phyloP scores from a whole-genome alignment of 53 echinoderm and acorn worm species.

The Glandiceps talaboti region DNA sequence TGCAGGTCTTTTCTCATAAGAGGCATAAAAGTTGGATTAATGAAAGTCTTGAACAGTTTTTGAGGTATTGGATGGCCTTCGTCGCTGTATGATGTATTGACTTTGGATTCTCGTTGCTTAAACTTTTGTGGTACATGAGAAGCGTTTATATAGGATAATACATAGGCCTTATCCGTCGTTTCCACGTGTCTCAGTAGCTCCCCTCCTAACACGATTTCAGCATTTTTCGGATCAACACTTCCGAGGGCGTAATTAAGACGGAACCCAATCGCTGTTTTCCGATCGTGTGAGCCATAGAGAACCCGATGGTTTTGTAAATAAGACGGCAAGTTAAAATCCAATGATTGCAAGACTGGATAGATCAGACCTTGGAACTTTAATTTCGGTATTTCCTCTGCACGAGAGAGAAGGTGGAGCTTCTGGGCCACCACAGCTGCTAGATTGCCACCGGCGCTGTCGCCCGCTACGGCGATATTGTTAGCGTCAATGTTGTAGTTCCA shows the following conservation, averaged over 20 bases:
- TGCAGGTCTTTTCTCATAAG: slow-evolving; percentile 36
- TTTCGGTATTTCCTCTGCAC: slow-evolving; percentile 34
- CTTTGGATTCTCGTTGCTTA: neutral
- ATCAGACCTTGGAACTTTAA: slow-evolving; percentile 49
- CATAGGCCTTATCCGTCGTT: neutral
- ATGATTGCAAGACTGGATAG: slow-evolving; percentile 54
- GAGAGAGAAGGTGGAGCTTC: slow-evolving; percentile 18
- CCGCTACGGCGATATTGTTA: slow-evolving; percentile 46
- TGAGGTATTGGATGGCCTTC: neutral
- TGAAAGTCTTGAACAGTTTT: neutral
- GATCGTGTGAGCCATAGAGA: neutral
- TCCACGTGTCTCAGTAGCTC: neutral
- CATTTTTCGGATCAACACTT: neutral
- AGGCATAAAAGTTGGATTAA: slow-evolving; percentile 46
- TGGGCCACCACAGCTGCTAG: slow-evolving; percentile 65
- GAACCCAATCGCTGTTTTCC: neutral
- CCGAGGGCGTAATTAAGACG: neutral
- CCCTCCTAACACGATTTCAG: neutral
- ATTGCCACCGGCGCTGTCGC: slow-evolving; percentile 89
- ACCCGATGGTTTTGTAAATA: slow-evolving; percentile 47
- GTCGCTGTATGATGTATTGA: neutral
- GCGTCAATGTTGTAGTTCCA: slow-evolving; percentile 48
- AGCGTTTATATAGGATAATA: neutral
- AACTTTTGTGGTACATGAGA: neutral
- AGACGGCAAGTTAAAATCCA: slow-evolving; percentile 68